Percentiles rank a stretch among this genome's conserved stretches.
phyloP scores from a whole-genome alignment of 1,140 invertebrate species.

The Drosophila busckii region DNA sequence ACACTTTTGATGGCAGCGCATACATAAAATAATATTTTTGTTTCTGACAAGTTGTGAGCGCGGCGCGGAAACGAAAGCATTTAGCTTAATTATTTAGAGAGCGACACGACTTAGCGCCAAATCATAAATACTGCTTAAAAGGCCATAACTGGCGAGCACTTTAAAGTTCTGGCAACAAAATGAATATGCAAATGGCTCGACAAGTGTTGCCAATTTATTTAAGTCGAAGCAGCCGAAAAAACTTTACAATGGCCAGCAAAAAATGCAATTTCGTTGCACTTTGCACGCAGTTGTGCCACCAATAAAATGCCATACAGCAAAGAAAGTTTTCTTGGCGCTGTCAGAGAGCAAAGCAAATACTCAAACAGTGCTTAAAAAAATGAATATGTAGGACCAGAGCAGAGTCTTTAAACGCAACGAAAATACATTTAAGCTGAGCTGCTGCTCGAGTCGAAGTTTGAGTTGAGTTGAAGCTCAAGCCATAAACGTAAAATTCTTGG shows the following conservation, averaged over 20 bases:
- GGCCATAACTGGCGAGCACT: conserved; percentile 34
- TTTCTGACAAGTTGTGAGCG: conserved; percentile 47
- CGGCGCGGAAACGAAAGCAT: conserved; percentile 50
- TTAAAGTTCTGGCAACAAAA: conserved; percentile 43
- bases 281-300: conserved; percentile 20
- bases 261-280: conserved; percentile 11
- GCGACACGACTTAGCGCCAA: conserved; percentile 14
- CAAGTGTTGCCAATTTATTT: conserved; percentile 68
- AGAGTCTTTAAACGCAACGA: too few relatives aligned
- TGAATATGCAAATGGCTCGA: conserved; percentile 67
- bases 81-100: conserved; percentile 65
- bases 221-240: too few relatives aligned
- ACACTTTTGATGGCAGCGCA: conserved; percentile 43
- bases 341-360: background rate
- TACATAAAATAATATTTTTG: conserved; percentile 75
- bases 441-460: too few relatives aligned
- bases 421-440: too few relatives aligned
- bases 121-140: conserved; percentile 35
- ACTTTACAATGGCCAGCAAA: conserved; percentile 30
- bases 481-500: conserved; percentile 63
- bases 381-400: too few relatives aligned
- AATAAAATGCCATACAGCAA: conserved; percentile 22
- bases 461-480: too few relatives aligned
- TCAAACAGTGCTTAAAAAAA: conserved; percentile 18
- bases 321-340: conserved; percentile 18